Conservation (phyloP, 2,797 vertebrate species). For the Danio choprae region DNA sequence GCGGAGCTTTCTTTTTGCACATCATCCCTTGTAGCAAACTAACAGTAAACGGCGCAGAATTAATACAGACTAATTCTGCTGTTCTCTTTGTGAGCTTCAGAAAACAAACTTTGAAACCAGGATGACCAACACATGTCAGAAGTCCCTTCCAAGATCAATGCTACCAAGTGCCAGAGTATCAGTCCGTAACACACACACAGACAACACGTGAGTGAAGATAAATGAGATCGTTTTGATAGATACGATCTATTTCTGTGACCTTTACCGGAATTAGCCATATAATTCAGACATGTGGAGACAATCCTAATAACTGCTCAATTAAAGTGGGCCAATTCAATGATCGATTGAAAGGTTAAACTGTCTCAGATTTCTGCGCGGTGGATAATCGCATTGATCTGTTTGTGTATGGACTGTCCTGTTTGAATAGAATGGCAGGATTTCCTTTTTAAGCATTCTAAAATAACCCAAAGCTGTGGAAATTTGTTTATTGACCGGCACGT, state of each 20-base stretch:
- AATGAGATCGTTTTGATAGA: constrained; percentile 27
- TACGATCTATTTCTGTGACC: constrained; percentile 46
- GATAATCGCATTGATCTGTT: constrained; percentile 63
- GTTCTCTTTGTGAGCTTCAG: constrained; percentile 19
- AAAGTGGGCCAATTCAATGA: constrained; percentile 44
- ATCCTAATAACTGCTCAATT: constrained; percentile 53
- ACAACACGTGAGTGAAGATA: constrained; percentile 19
- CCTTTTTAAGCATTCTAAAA: constrained; percentile 1
- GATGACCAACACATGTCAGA: background rate
- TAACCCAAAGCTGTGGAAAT: background rate
- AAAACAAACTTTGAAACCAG: background rate
- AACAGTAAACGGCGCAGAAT: too few species aligned
- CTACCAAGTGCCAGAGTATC: constrained; percentile 19
- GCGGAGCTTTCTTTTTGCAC: too few species aligned
- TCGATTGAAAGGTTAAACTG: constrained; percentile 62
- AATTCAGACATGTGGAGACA: constrained; percentile 44
- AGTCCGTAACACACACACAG: constrained; percentile 26
- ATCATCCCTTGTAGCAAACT: too few species aligned
- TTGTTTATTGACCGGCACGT: background rate
- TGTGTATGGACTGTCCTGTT: constrained; percentile 47
- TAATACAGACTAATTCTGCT: background rate
- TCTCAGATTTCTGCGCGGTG: constrained; percentile 48
- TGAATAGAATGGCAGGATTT: constrained; percentile 24
- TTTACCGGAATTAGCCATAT: constrained; percentile 55
- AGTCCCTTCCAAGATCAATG: constrained; percentile 23